Base-by-base conservation (phyloP, 1,140 invertebrate species). In the Caerostris darwini region DNA sequence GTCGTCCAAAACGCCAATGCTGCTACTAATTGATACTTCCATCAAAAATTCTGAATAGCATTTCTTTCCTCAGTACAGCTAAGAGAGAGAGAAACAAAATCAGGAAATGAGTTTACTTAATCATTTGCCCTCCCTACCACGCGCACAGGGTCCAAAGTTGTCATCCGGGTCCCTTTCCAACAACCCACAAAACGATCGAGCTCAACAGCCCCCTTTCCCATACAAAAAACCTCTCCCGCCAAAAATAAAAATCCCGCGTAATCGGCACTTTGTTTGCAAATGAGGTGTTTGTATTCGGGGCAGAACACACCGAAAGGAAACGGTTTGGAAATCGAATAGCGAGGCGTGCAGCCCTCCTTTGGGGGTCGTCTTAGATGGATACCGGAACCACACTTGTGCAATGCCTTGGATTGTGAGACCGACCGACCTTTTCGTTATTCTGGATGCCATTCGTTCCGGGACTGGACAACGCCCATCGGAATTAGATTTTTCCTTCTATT, bases 171-270 rank as follows among this genome's bases (percentile, higher is more conserved):
- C 6, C 71, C 53, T 77, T 77, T 77, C 71, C 71, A 14, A 77
- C 71, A 77, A 77, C 34, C 71, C 71, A 53, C 71, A 77, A 77
- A 77, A 77, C 71, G 50, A 77, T 34, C 7, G n/a, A 50, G 71
- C 71, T 50, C 71, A 50, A 34, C 34, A 34, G 34, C 34, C 34
- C 34, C 34, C 7, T 64, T 17, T 64, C 53, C 56, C 53, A 58
- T 56, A 56, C 53, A 56, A 83, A 58, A 83, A 56, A 57, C 54
- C 82, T 59, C 96, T 98, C 58, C 83, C 56, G 8, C 17, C 56
- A 57, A 85, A 95, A 95, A 88, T 82, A 93, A 93, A 94, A 91
- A 69, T 90, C 57, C 77, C 19, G 8, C 69, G 88, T 94, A 94
- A 94, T 94, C 93, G 87, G 93, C 93, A 94, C 93, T 94, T 94